phyloP scores from a whole-genome alignment of 1,140 invertebrate genomes.

The Sarcophaga peregrina region DNA sequence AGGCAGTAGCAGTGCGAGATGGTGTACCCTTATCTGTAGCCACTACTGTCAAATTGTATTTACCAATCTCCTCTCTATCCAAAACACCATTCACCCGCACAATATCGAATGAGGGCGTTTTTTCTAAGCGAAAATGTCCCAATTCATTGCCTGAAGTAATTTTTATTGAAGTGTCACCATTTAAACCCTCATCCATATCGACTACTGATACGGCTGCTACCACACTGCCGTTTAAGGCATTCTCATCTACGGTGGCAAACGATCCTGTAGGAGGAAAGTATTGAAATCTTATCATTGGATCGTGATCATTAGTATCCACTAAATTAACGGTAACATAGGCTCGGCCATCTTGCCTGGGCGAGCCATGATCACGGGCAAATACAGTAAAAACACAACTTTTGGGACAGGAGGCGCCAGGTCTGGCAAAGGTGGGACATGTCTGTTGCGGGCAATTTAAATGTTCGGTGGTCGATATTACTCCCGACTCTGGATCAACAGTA shows the following conservation, averaged over 20 bases:
- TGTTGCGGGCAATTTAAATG: conserved; percentile 82
- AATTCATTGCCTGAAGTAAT: conserved; percentile 91
- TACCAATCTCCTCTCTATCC: conserved; percentile 90
- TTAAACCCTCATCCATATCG: conserved; percentile 90
- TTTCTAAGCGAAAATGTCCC: conserved; percentile 87
- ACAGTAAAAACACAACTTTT: conserved; percentile 95
- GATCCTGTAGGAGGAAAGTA: conserved; percentile 86
- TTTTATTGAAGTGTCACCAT: conserved; percentile 86
- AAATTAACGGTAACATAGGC: conserved; percentile 96
- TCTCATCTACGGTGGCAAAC: conserved; percentile 93
- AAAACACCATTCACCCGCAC: conserved; percentile 91
- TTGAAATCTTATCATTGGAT: conserved; percentile 89
- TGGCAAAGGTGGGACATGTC: conserved; percentile 69
- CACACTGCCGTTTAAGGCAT: conserved; percentile 86
- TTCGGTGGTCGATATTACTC: conserved; percentile 84
- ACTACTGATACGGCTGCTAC: conserved; percentile 94
- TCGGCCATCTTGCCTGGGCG: conserved; percentile 87
- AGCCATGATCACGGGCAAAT: conserved; percentile 91
- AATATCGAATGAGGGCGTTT: conserved; percentile 85
- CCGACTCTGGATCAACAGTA: conserved; percentile 87
- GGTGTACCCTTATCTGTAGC: conserved; percentile 90
- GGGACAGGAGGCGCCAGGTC: conserved; percentile 69
- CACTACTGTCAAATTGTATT: conserved; percentile 92
- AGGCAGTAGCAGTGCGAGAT: conserved; percentile 82
- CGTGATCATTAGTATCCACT: conserved; percentile 94